These are phyloP conservation scores for Euproctis similis DNA, from an alignment of 2,888 invertebrate genomes.

Conservation along the genomic window DNA sequence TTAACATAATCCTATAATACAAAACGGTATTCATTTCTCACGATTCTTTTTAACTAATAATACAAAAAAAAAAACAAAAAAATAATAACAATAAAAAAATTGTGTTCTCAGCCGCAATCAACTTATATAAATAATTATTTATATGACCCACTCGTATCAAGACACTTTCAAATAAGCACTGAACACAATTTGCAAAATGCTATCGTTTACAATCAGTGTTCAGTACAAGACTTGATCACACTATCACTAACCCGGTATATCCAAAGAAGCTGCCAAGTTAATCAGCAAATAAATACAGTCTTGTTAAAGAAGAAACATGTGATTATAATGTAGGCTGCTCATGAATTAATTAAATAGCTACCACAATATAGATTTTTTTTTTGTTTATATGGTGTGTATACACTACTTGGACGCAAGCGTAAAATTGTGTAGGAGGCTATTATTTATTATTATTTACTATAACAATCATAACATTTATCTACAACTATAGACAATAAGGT, in stretches of 20 bases:
- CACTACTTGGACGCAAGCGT: slow-evolving; percentile 57
- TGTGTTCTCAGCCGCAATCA: slow-evolving; percentile 21
- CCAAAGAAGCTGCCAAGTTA: slow-evolving; percentile 22
- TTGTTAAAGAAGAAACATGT: slow-evolving; percentile 29
- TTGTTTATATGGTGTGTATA: slow-evolving; percentile 15
- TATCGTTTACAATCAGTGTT: not conserved
- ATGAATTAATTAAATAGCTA: slow-evolving; percentile 24
- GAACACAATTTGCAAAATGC: slow-evolving; percentile 8
- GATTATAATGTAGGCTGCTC: too few relatives aligned
- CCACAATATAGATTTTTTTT: slow-evolving; percentile 16
- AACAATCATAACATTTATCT: slow-evolving; percentile 41
- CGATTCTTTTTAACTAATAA: slow-evolving; percentile 14
- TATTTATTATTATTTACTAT: slow-evolving; percentile 39
- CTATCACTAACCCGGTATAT: slow-evolving; percentile 24
- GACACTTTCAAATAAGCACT: slow-evolving; percentile 16
- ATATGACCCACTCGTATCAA: slow-evolving; percentile 14
- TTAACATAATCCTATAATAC: too few relatives aligned
- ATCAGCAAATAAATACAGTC: slow-evolving; percentile 37
- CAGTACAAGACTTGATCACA: slow-evolving; percentile 5
- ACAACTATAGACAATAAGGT: slow-evolving; percentile 20
- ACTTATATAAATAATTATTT: slow-evolving; percentile 21
- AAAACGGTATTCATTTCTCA: slow-evolving; percentile 18
- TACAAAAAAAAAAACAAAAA: too few relatives aligned
- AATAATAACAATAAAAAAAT: slow-evolving; percentile 14
- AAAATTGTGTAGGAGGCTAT: slow-evolving; percentile 36